Base-by-base conservation (phyloP, 2,113 vertebrate genomes). In the Syngnathoides biaculeatus region DNA sequence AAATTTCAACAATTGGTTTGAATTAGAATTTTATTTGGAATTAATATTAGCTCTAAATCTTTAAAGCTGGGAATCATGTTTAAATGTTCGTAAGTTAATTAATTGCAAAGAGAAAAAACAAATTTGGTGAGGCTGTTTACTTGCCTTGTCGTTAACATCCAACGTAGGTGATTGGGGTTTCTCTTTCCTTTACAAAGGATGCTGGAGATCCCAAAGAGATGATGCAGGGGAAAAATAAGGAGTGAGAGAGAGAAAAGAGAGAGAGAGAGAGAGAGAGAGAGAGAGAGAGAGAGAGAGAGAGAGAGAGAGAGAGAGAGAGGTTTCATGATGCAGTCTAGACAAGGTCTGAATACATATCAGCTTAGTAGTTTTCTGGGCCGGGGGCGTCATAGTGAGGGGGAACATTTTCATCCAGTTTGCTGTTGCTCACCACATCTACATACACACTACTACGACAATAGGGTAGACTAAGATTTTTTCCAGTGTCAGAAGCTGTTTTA, bases 271-370 rank as follows among this genome's bases (percentile, higher is more conserved):
- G 19, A 40, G 35, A 59, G 58, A 61, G 60, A 35, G 2, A 15
- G 27, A 57, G 26, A 57, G 55, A 56, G 55, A 50, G 11, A 35
- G 2, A 15, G 27, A 57, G 26, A 57, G 55, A 56, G 55, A 50
- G 11, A 26, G 26, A 17, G 60, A n/a, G 57, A n/a, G 30, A 4
- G 35, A 13, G 19, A 40, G 35, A 59, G 58, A 61, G 60, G 22
- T 43, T 26, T 43, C 40, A 26, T 62, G 60, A 62, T 62, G 60
- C 60, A 62, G 60, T 43, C 60, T 24, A 24, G 60, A 62, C 60
- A 62, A 62, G 60, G 38, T 45, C 40, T 24, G 60, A 62, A 62
- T 62, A 62, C 60, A 26, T 62, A 62, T 62, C 40, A 62, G 60
- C 60, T 62, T 40, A 26, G 60, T 24, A 42, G 60, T 43, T 43